These are phyloP conservation scores for Diceros bicornis DNA, from an alignment of 2,797 vertebrate species.

Conservation along the genomic window DNA sequence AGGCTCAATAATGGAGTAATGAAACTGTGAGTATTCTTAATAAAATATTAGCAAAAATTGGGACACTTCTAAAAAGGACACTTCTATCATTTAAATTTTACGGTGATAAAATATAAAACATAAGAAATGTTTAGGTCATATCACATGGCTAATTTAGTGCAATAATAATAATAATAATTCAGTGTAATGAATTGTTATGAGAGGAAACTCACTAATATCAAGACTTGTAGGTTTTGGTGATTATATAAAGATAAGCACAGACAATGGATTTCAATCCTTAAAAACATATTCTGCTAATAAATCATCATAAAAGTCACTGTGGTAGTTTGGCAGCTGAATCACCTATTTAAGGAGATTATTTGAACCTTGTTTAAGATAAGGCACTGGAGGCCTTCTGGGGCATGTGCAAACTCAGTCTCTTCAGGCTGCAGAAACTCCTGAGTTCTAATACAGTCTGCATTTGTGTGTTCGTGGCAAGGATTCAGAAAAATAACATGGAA, in stretches of 20 bases:
- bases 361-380: background rate
- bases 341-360: background rate
- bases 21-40: background rate
- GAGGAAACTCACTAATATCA: background rate
- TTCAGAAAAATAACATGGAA: slow-evolving; percentile 54
- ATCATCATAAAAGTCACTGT: background rate
- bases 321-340: background rate
- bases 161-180: background rate
- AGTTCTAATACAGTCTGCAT: background rate
- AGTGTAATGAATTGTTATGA: background rate
- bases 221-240: background rate
- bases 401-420: background rate
- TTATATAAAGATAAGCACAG: background rate
- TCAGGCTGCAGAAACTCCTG: background rate
- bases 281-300: slow-evolving; percentile 2
- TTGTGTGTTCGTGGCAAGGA: background rate
- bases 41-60: background rate
- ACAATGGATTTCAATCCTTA: slow-evolving; percentile 1
- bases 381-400: background rate
- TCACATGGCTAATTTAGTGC: background rate
- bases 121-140: background rate
- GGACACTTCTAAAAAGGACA: background rate
- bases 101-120: background rate
- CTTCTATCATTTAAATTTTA: background rate
- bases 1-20: background rate